A percentile compares a stretch with the other conserved stretches of the same genome.
phyloP scores from a whole-genome alignment of 2,113 vertebrate species.

The Lota lota region DNA sequence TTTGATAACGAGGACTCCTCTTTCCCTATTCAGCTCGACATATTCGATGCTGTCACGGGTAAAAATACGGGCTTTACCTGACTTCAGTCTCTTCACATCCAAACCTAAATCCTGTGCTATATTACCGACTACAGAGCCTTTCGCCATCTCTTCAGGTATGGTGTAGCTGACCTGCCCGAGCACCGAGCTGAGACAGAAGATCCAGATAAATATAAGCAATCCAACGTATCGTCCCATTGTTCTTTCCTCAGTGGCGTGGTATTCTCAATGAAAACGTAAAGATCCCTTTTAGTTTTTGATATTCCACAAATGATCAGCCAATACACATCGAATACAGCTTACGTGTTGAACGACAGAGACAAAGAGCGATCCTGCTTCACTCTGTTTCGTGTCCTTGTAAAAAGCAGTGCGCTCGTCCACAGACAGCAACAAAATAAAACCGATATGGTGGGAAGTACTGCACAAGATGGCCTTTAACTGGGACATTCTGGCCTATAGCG shows the following conservation, averaged over 20 bases:
- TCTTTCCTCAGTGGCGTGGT: background rate
- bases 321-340: background rate
- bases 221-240: constrained; percentile 58
- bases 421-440: background rate
- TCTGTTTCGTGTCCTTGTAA: background rate
- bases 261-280: background rate
- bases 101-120: constrained; percentile 72
- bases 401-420: background rate
- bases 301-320: background rate
- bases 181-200: constrained; percentile 26
- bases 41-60: constrained; percentile 64
- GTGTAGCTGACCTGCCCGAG: constrained; percentile 61
- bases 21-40: constrained; percentile 62
- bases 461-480: background rate
- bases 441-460: background rate
- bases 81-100: constrained; percentile 54
- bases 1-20: constrained; percentile 63
- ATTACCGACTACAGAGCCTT: constrained; percentile 73
- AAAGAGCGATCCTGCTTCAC: background rate
- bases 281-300: background rate
- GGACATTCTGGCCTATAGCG: background rate
- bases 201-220: constrained; percentile 44
- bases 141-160: constrained; percentile 70
- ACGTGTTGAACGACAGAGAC: background rate
- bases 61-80: constrained; percentile 66